Evolutionary conservation across 2,888 invertebrate genomes (phyloP).

Genomic region (Torymus texanus): DNA sequence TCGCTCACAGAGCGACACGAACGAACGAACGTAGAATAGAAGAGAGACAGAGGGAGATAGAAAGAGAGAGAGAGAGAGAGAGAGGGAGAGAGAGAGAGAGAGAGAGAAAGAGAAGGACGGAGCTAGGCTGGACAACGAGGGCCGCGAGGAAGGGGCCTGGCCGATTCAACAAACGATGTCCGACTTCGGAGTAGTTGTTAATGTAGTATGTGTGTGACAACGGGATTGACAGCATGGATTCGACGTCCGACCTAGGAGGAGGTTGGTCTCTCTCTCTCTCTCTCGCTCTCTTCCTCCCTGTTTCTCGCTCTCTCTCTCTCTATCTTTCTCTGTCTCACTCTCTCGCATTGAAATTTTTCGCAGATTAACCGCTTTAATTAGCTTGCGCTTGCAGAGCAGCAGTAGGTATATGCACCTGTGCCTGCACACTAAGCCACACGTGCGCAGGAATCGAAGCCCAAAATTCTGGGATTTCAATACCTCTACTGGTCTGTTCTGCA

Average conservation of each 20-base stretch:
- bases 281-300: background rate
- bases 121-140: constrained; percentile 51
- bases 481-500: too few species aligned
- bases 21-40: constrained; percentile 19
- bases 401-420: too few species aligned
- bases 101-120: constrained; percentile 21
- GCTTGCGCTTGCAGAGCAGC: too few species aligned
- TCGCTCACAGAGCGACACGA: constrained; percentile 11
- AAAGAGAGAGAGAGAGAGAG: constrained; percentile 34
- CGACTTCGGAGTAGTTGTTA: constrained; percentile 74
- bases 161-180: constrained; percentile 74
- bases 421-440: too few species aligned
- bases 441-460: too few species aligned
- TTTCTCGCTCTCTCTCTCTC: background rate
- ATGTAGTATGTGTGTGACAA: constrained; percentile 76
- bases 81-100: constrained; percentile 12
- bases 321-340: constrained; percentile 9
- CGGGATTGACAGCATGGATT: constrained; percentile 75
- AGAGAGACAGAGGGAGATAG: constrained; percentile 38
- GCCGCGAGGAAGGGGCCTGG: constrained; percentile 70
- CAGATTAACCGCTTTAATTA: too few species aligned
- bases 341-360: too few species aligned
- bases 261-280: constrained; percentile 67
- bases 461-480: too few species aligned
- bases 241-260: constrained; percentile 74